Percentiles rank a stretch among this genome's conserved stretches.
Conservation (phyloP, 1,140 invertebrate genomes). For the Drosophila chauvacae region DNA sequence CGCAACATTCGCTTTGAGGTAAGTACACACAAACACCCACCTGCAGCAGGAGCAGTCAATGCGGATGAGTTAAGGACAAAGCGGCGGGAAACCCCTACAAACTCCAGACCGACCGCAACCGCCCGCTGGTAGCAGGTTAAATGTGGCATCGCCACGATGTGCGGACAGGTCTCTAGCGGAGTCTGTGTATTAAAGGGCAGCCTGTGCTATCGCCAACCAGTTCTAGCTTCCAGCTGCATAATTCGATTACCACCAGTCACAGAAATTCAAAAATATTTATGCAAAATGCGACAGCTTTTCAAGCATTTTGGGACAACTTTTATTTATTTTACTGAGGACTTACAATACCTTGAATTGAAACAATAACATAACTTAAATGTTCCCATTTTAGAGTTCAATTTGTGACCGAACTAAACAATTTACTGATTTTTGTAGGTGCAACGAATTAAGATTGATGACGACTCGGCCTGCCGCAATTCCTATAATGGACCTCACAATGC, state of each 20-base stretch:
- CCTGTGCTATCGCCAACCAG: no score
- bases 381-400: not conserved
- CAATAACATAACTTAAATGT: not conserved
- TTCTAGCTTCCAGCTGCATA: not conserved
- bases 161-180: conserved; percentile 7
- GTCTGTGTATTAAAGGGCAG: conserved; percentile 23
- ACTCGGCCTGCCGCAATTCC: conserved; percentile 89
- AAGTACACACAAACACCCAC: conserved; percentile 79
- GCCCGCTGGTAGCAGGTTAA: conserved; percentile 17
- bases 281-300: not conserved
- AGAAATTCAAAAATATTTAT: not conserved
- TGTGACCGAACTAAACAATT: not conserved
- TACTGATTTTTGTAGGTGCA: conserved; percentile 60
- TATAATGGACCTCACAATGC: conserved; percentile 92
- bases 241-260: not conserved
- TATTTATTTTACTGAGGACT: not conserved
- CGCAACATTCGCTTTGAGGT: conserved; percentile 99
- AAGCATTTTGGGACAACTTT: not conserved
- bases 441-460: conserved; percentile 92
- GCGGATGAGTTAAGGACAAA: conserved; percentile 50
- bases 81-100: conserved; percentile 24
- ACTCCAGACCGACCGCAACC: conserved; percentile 20
- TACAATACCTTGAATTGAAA: not conserved
- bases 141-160: conserved; percentile 1
- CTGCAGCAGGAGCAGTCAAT: conserved; percentile 34